Percentiles rank a stretch among this genome's conserved stretches.
These are phyloP conservation scores for Drosophila emarginata DNA, from an alignment of 2,888 invertebrate genomes.

Conservation along the genomic window DNA sequence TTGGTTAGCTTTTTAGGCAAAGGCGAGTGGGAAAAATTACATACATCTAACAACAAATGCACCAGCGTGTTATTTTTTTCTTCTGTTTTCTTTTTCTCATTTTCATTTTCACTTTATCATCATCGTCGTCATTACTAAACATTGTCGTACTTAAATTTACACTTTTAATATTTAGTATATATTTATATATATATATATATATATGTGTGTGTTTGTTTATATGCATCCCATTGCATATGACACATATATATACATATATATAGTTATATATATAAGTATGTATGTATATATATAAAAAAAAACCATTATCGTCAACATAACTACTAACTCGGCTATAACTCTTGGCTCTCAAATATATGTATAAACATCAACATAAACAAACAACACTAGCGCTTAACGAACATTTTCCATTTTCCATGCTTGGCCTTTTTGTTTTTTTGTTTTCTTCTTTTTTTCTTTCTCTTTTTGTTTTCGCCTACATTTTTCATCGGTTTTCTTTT, in stretches of 20 bases:
- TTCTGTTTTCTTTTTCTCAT: constrained; percentile 32
- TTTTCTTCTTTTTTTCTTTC: background rate
- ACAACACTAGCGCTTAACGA: constrained; percentile 71
- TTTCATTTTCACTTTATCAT: constrained; percentile 42
- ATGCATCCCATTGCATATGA: background rate
- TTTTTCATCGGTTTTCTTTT: constrained; percentile 14
- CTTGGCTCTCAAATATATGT: constrained; percentile 56
- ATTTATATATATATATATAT: constrained; percentile 39
- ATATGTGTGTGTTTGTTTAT: constrained; percentile 13
- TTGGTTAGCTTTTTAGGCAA: constrained; percentile 36
- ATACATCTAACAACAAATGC: constrained; percentile 75
- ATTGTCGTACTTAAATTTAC: constrained; percentile 48
- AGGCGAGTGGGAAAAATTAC: constrained; percentile 64
- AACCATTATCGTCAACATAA: constrained; percentile 71
- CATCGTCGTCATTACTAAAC: constrained; percentile 32
- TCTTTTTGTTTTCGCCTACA: background rate
- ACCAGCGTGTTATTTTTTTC: constrained; percentile 49
- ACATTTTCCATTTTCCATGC: constrained; percentile 35
- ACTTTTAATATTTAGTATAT: constrained; percentile 13
- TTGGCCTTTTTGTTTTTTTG: background rate
- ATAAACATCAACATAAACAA: constrained; percentile 75
- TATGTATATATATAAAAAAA: constrained; percentile 36
- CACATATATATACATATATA: constrained; percentile 33
- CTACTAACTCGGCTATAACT: constrained; percentile 72
- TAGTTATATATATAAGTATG: constrained; percentile 18